These are phyloP conservation scores for Syrmaticus mikado DNA, from an alignment of 2,113 vertebrate genomes.

Conservation along the genomic window DNA sequence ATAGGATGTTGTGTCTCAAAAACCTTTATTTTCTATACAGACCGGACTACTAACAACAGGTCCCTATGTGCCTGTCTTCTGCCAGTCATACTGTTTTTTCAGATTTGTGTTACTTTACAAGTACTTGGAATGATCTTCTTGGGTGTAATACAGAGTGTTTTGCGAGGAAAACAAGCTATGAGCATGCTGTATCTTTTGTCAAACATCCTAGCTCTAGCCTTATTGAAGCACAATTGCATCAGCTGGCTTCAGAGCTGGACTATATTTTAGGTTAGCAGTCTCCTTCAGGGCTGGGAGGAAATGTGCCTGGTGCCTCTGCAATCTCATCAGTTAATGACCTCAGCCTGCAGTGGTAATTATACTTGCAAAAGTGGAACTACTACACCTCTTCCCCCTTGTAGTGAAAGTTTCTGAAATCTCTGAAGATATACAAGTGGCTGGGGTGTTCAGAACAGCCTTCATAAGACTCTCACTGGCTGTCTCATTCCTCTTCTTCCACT, in stretches of 20 bases:
- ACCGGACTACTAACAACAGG: neutral
- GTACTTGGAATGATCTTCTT: neutral
- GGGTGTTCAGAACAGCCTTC: neutral
- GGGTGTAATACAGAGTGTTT: neutral
- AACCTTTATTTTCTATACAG: neutral
- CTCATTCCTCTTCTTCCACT: neutral
- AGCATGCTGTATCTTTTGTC: neutral
- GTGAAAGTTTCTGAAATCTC: neutral
- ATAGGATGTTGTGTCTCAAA: neutral
- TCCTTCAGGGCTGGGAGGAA: neutral
- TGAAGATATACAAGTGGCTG: neutral
- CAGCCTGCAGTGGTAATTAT: neutral
- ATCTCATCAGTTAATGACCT: neutral
- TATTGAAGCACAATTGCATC: neutral
- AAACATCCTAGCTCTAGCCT: neutral
- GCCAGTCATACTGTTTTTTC: neutral
- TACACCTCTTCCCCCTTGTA: neutral
- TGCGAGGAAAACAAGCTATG: neutral
- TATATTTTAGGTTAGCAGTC: neutral
- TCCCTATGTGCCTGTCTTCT: fast-evolving
- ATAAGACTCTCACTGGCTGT: neutral
- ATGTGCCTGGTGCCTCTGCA: neutral
- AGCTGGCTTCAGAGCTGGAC: neutral
- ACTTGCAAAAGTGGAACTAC: neutral
- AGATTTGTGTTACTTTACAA: neutral